phyloP scores from a whole-genome alignment of 2,797 vertebrate genomes.

The Argentina silus region DNA sequence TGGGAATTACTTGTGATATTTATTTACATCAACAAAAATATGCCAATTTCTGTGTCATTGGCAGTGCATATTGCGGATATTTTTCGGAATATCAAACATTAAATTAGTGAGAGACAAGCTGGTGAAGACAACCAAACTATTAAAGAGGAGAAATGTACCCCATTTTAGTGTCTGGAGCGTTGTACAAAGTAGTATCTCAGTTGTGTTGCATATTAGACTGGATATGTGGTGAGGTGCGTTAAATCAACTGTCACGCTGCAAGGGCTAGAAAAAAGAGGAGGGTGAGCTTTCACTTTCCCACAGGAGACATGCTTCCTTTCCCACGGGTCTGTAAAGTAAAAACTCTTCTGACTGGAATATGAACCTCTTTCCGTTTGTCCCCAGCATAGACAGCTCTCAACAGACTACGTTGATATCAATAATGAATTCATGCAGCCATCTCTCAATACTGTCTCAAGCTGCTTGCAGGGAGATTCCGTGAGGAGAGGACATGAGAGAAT shows the following conservation, averaged over 20 bases:
- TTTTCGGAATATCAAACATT: too few species aligned
- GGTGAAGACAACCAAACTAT: too few species aligned
- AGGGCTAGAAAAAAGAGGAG: neutral
- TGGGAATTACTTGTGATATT: neutral
- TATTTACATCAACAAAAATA: neutral
- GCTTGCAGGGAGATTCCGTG: neutral
- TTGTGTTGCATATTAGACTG: neutral
- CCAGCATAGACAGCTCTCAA: neutral
- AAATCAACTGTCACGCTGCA: constrained; percentile 12
- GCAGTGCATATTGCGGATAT: neutral
- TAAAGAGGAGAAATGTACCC: too few species aligned
- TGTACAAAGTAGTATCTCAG: neutral
- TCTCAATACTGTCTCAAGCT: neutral
- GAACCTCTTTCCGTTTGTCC: neutral
- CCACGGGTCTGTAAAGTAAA: neutral
- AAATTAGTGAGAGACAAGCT: too few species aligned
- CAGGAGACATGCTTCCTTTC: neutral
- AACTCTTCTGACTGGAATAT: neutral
- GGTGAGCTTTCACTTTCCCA: neutral
- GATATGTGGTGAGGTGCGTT: constrained; percentile 14
- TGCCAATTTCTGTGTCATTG: neutral
- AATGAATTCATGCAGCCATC: neutral
- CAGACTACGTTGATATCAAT: constrained; percentile 4
- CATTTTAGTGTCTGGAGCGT: too few species aligned
- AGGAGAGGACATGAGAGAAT: neutral